Evolutionary conservation across 1,140 invertebrate species (phyloP), one percentile per base, ranked within the genome.

Genomic region (Ceratina australensis): DNA sequence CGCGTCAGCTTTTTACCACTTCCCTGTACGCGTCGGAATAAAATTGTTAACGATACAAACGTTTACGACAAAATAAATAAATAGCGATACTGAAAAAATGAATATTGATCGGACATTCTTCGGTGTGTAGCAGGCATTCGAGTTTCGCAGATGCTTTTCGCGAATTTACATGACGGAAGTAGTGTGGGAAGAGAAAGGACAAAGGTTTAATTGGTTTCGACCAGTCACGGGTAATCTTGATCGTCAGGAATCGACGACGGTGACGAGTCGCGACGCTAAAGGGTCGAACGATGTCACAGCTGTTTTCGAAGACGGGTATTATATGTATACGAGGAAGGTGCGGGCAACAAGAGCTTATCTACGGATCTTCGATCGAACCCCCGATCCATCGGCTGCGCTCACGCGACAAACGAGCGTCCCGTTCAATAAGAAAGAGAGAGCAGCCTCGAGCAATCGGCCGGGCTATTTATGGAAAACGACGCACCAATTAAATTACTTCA

Each of bases 401-500:
- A 28, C 22, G 59, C 47, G 49, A 71, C 28, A 16, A 72, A 50
- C 56, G 57, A 24, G 50, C 33, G 5, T 42, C 5, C 33, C 33
- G 33, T 42, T 42, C 33, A 42, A 1, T 0, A 42, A 33, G 47
- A 52, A 63, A n/a, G 16, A 57, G 20, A 24, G 22, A n/a, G 54
- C n/a, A 16, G 52, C 16, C 15, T 50, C 20, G 52, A 68, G 26
- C 49, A 65, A 81, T 81, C 63, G 24, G 28, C 50, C 50, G 0
- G 15, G 76, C 76, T 78, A 78, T 78, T 72, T 72, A 72, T 65
- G 76, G 76, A 69, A 75, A 71, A 54, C 74, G 66, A 57, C 33
- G 49, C 61, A 49, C 67, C 76, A 72, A 78, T 78, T 78, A 72
- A 78, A 72, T 72, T 72, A 78, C 76, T 78, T 78, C 52, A 78